phyloP scores from a whole-genome alignment of 2,888 invertebrate species.

The Lasioglossum lativentre region DNA sequence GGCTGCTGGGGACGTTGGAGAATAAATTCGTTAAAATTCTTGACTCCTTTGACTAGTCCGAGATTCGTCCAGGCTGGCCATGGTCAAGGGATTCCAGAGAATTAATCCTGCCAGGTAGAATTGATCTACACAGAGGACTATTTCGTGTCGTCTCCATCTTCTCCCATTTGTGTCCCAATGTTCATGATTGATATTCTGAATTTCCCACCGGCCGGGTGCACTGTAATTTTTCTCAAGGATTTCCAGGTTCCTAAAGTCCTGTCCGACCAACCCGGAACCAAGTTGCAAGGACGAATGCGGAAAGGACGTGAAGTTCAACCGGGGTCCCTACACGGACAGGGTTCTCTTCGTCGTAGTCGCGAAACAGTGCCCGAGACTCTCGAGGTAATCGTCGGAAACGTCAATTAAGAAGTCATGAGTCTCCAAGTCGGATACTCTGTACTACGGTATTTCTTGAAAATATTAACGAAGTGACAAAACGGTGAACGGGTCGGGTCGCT shows the following conservation, averaged over 20 bases:
- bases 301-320: neutral
- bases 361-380: neutral
- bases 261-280: neutral
- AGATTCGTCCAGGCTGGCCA: neutral
- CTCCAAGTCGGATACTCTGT: too few species aligned
- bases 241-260: neutral
- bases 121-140: too few species aligned
- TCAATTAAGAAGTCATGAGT: neutral
- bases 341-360: neutral
- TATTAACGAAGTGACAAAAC: slow-evolving; percentile 24
- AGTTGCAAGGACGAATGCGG: neutral
- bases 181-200: neutral
- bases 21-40: slow-evolving; percentile 37
- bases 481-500: slow-evolving; percentile 18
- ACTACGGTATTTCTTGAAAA: slow-evolving; percentile 7
- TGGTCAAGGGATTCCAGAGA: neutral
- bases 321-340: neutral
- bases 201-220: neutral
- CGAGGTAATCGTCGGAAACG: neutral
- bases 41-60: neutral
- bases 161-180: too few species aligned
- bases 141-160: too few species aligned
- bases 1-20: neutral
- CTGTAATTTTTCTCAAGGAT: neutral
- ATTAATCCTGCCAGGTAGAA: neutral